Evolutionary conservation across 2,113 vertebrate species (phyloP), one percentile per base, ranked within the genome.

Genomic region (Tenebrosternarchus preto): DNA sequence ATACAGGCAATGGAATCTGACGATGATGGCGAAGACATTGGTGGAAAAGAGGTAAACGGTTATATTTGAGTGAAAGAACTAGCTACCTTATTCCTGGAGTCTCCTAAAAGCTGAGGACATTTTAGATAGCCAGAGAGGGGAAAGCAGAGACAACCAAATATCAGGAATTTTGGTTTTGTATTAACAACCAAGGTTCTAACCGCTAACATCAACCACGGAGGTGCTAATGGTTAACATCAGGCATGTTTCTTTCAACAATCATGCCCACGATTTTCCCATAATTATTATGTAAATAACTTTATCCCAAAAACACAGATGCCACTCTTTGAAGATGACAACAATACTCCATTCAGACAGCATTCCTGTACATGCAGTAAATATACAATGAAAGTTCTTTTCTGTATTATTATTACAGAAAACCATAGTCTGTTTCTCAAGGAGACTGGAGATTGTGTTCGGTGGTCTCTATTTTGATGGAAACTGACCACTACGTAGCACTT

Each of bases 81-180:
- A 7, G 72, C 68, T 95, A 98, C 96, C 96, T 97, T 96, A 90
- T 89, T 96, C 93, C 96, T 95, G 82, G 95, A 95, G 94, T 98
- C 96, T 94, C 96, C 96, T 93, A 97, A 95, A 84, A 97, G 95
- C 96, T 97, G 96, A 91, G 87, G 91, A 55, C 91, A 92, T 94
- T 90, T 89, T 86, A 89, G 90, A 69, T 20, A 83, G 81, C 60
- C 63, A 67, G 56, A 76, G 43, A 83, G 31, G 78, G 60, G 33
- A 83, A 76, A 87, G 77, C 36, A 84, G 60, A 86, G 64, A 79
- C 43, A 82, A 22, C 9, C 19, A 76, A 19, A 64, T 25, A 55
- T 80, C 78, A 80, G 78, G 43, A 36, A 50, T 39, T 56, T 63
- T 4, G 17, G 22, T n/a, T 61, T 29, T 53, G 8, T 15, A 57